Evolutionary conservation across 1,140 invertebrate species (phyloP), one percentile per base, ranked within the genome.

Genomic region (Paramacrobiotus metropolitanus): DNA sequence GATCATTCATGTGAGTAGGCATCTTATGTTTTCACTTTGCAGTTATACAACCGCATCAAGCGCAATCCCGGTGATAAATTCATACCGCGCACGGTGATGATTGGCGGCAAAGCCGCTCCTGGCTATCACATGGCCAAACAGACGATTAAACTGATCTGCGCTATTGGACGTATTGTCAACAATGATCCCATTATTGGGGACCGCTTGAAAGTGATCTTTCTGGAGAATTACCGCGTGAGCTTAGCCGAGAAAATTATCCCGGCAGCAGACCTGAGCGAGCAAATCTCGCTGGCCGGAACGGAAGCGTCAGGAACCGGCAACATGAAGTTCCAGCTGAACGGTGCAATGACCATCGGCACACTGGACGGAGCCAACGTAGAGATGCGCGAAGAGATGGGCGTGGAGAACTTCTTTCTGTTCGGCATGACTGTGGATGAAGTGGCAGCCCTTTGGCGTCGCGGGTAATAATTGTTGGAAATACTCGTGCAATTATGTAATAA

Each of bases 371-470:
- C 95, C 45, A 99, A 99, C 71, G 90, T 99, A 1, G 95, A 99
- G 76, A 99, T 99, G 94, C 84, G 82, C 2, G 94, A 99, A 74
- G 93, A 98, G 73, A 93, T 95, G 82, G 93, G 93, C 0, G 72
- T 79, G n/a, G 86, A 97, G 1, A 98, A 99, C 71, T 89, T 99
- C 65, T 99, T 99, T 76, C 97, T 99, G 69, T 99, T 99, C 71
- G 95, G 95, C 62, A 93, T 95, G 88, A 87, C 79, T 20, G 88
- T 91, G 1, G 82, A 91, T 1, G 84, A 95, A 75, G 92, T 96
- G n/a, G n/a, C n/a, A n/a, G n/a, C n/a, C n/a, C n/a, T n/a, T n/a
- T n/a, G n/a, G n/a, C n/a, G n/a, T n/a, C n/a, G n/a, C n/a, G n/a
- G n/a, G n/a, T n/a, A n/a, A n/a, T n/a, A n/a, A n/a, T n/a, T n/a